Evolutionary conservation across 2,797 vertebrate species (phyloP), one percentile per base, ranked within the genome.

Genomic region (Mus minutoides): DNA sequence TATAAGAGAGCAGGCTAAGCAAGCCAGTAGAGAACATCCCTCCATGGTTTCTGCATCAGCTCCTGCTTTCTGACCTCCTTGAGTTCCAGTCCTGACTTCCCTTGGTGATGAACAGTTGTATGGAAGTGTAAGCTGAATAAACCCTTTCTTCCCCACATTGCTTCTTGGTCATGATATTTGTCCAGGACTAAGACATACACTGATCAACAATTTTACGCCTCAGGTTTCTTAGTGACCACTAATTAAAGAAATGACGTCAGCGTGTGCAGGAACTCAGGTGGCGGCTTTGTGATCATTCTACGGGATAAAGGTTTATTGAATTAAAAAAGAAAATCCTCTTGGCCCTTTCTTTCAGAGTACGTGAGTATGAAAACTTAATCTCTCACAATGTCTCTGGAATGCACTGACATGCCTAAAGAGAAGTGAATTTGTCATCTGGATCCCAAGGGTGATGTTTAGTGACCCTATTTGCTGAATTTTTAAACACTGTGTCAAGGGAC

Each of bases 301-400:
- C 1, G 83, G 67, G 64, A 75, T 86, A 79, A 71, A 80, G 22
- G 24, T 69, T 58, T 49, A 73, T 78, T 71, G 29, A 78, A 29
- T 34, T 90, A 31, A 34, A 56, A 91, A 62, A 79, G 21, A 43
- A 71, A 60, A 37, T 78, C 31, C 31, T 71, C 5, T 77, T 24
- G 19, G 80, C 13, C 37, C 86, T 88, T 94, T 95, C 43, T 88
- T 95, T 88, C 69, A 83, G 21, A 88, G 22, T 17, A 40, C 52
- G 34, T 49, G 88, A 49, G 37, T 58, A 10, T 82, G 67, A 78
- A 90, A 78, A 93, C 62, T 11, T 52, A 92, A 82, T 6, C 90
- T 34, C 46, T 93, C 2, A 67, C 67, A 71, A 17, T 1, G 40
- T 93, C 40, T 77, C 2, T 22, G 26, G 79, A 82, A 90, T 54